Evolutionary conservation across 1,140 invertebrate genomes (phyloP).

Genomic region (Cotesia glomerata): DNA sequence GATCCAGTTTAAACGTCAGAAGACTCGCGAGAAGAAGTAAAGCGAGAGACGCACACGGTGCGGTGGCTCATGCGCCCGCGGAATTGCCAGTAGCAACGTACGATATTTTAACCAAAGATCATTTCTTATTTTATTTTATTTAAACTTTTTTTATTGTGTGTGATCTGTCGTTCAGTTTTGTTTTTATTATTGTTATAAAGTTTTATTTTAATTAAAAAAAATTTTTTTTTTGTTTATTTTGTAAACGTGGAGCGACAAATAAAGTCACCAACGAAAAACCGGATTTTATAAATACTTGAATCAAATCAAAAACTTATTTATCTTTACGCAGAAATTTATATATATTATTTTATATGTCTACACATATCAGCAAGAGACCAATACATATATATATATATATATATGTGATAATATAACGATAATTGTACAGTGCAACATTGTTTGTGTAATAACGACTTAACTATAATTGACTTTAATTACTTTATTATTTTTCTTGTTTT

Average conservation of each 20-base stretch:
- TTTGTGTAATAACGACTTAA: neutral
- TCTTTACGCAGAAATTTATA: too few species aligned
- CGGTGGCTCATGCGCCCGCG: constrained; percentile 19
- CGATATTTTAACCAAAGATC: constrained; percentile 4
- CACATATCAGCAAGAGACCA: neutral
- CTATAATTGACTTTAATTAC: constrained; percentile 2
- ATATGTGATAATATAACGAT: neutral
- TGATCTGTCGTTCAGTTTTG: neutral
- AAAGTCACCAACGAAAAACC: neutral
- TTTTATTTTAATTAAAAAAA: constrained; percentile 1
- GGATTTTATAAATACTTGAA: constrained; percentile 1
- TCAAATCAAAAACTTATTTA: too few species aligned
- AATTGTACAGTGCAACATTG: constrained; percentile 1
- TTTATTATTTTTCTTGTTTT: neutral
- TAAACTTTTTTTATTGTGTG: neutral
- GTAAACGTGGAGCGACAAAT: neutral
- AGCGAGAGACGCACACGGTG: constrained; percentile 8
- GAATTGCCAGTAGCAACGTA: constrained; percentile 14
- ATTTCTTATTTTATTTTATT: neutral
- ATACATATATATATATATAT: neutral
- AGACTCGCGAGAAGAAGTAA: constrained; percentile 10
- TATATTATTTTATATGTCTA: too few species aligned
- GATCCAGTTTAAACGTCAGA: constrained; percentile 24
- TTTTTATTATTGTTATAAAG: neutral
- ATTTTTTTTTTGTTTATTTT: neutral